Base-by-base conservation (phyloP, 2,113 vertebrate genomes). In the Daboia siamensis region DNA sequence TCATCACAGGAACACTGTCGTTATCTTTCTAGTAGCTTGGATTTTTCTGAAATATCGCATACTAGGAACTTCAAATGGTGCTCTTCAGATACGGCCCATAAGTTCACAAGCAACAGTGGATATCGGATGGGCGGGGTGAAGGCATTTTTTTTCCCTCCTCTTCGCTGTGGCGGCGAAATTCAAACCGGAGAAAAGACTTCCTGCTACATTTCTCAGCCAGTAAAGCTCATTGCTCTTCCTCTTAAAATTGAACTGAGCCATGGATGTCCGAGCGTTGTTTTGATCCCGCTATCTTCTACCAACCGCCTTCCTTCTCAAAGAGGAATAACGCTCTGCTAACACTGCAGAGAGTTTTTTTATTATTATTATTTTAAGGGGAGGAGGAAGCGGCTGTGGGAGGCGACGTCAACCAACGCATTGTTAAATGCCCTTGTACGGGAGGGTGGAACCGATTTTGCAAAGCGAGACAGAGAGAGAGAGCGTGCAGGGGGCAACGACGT, bases 301-400 rank as follows among this genome's bases (percentile, higher is more conserved):
- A 1, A 0, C 15, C 6, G 23, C n/a, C 23, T 55, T 15, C 44
- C 91, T 55, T 23, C 54, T 80, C 33, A 0, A 69, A 5, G 29
- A 1, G 29, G 29, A n/a, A n/a, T n/a, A 69, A 80, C 69, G 69
- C 33, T 44, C 7, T 80, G 74, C 74, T 39, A 80, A 10, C 33
- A 21, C 44, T 80, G 17, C 74, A 44, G 69, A 39, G 69, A 39
- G 55, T 5, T 57, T 54, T 29, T 13, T 51, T 54, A n/a, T n/a
- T n/a, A n/a, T 24, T 8, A 24, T 13, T 0, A 2, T 48, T 23
- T 3, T 46, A 93, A 94, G 92, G 91, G 94, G 94, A 93, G 61
- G 57, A 90, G 55, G 92, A 46, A 94, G 94, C 88, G 86, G 95
- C 94, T 12, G 94, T 95, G 95, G 95, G 96, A 94, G 96, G 95